Conservation (phyloP, 2,888 invertebrate species). For the Epistrophe grossulariae region DNA sequence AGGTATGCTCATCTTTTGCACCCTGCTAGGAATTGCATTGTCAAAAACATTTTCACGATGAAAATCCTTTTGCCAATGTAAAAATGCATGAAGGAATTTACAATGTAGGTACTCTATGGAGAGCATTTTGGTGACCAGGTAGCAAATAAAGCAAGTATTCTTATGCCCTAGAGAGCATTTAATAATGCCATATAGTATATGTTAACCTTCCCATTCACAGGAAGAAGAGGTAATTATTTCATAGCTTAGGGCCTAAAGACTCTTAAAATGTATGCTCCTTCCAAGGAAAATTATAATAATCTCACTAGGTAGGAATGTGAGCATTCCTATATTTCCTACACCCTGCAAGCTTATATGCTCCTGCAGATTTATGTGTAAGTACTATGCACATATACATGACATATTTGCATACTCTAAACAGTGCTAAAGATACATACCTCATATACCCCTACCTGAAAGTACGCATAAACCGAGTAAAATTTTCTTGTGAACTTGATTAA, state of each 20-base stretch:
- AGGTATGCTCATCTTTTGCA: slow-evolving; percentile 33
- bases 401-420: slow-evolving; percentile 25
- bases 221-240: slow-evolving; percentile 71
- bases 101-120: slow-evolving; percentile 1
- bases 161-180: slow-evolving; percentile 53
- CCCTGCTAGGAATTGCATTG: slow-evolving; percentile 29
- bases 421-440: slow-evolving; percentile 9
- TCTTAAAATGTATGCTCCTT: slow-evolving; percentile 52
- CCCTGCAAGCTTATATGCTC: slow-evolving; percentile 13
- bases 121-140: slow-evolving; percentile 63
- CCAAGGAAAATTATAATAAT: slow-evolving; percentile 66
- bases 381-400: slow-evolving; percentile 3
- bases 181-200: slow-evolving; percentile 59
- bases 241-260: slow-evolving; percentile 65
- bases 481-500: slow-evolving; percentile 38
- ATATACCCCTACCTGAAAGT: not conserved
- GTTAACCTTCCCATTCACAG: slow-evolving; percentile 54
- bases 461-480: slow-evolving; percentile 16
- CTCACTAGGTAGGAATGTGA: slow-evolving; percentile 38
- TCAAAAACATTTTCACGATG: slow-evolving; percentile 42
- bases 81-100: slow-evolving; percentile 41
- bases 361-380: slow-evolving; percentile 21
- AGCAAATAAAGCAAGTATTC: slow-evolving; percentile 57
- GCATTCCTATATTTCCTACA: slow-evolving; percentile 37
- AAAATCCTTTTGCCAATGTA: slow-evolving; percentile 53